phyloP scores from a whole-genome alignment of 2,888 invertebrate species.

The Tolmerus cingulatus region DNA sequence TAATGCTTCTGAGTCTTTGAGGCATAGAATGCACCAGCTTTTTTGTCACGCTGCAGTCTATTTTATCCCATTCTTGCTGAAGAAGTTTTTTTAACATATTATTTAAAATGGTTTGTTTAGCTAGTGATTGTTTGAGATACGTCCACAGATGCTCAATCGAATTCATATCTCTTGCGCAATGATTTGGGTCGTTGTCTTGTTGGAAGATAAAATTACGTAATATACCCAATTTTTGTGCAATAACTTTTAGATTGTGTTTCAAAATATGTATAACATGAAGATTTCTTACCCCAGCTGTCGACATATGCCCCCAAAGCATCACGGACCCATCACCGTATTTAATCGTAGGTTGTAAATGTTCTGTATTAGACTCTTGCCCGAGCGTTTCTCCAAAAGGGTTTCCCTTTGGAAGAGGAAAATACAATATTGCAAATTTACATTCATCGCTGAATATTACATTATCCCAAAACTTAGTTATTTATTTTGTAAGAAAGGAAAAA shows the following conservation, averaged over 20 bases:
- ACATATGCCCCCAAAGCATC: too few species aligned
- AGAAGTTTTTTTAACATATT: background rate
- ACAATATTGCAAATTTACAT: background rate
- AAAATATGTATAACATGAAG: too few species aligned
- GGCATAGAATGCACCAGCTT: background rate
- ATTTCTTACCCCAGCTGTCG: too few species aligned
- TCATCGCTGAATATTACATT: background rate
- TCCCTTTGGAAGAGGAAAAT: background rate
- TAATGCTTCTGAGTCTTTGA: background rate
- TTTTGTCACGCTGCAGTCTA: background rate
- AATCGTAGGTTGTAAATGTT: too few species aligned
- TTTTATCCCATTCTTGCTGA: background rate
- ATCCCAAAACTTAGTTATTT: background rate
- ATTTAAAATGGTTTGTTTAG: too few species aligned
- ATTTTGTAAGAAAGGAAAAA: too few species aligned
- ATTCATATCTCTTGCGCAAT: background rate
- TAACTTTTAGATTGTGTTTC: background rate
- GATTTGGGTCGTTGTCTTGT: background rate
- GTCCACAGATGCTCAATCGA: background rate
- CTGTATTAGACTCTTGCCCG: too few species aligned
- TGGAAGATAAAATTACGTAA: background rate
- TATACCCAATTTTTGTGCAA: background rate
- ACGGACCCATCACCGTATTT: too few species aligned
- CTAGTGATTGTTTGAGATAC: too few species aligned
- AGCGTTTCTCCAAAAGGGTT: background rate